Conservation (phyloP, 2,797 vertebrate species). For the Orientallactaga sibirica region DNA sequence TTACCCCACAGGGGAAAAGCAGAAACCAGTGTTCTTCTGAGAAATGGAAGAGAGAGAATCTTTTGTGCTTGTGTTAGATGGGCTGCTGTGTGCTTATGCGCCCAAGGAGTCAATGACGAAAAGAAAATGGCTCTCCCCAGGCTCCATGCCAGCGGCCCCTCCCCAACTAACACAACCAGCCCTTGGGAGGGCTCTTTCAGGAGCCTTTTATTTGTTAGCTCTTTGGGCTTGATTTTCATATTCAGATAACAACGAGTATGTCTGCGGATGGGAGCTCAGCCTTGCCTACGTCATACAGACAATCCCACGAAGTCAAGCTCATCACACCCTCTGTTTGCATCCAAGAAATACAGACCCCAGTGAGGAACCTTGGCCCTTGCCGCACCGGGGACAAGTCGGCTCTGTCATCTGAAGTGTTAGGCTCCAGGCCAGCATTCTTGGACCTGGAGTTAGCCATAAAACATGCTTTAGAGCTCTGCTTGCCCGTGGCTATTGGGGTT, state of each 20-base stretch:
- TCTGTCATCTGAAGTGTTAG: background rate
- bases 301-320: too few species aligned
- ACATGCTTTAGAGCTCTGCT: background rate
- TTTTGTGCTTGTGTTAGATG: background rate
- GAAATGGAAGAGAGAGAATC: conserved; percentile 13
- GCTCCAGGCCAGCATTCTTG: too few species aligned
- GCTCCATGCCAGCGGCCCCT: background rate
- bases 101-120: conserved; percentile 50
- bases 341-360: background rate
- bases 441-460: background rate
- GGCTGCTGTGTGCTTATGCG: background rate
- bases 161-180: background rate
- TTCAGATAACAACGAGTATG: background rate
- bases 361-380: fast-evolving
- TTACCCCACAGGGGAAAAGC: background rate
- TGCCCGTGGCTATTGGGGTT: background rate
- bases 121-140: conserved; percentile 14
- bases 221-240: background rate
- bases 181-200: background rate
- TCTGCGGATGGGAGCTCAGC: background rate
- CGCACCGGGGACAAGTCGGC: fast-evolving
- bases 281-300: background rate
- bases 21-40: background rate
- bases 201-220: background rate
- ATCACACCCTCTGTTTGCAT: fast-evolving